These are phyloP conservation scores for Ephydatia muelleri DNA, from an alignment of 37 sponge, comb jelly and placozoan genomes.

Conservation along the genomic window DNA sequence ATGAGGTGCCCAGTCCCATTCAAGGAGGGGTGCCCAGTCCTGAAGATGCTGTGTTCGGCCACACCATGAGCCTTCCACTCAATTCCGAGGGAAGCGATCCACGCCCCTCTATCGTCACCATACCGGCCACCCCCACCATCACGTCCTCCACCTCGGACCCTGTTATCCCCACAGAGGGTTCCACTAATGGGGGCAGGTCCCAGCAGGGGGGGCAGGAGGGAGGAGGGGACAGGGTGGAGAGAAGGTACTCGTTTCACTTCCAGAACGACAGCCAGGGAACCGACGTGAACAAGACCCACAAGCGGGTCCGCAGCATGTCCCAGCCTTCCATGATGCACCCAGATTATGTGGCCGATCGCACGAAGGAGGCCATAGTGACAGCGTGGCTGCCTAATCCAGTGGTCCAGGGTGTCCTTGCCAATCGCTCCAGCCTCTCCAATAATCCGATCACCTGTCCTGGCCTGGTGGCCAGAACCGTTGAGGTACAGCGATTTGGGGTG, in stretches of 20 bases:
- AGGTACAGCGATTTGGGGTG: not conserved
- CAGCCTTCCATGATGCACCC: slow-evolving; percentile 3
- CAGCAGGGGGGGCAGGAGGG: not conserved
- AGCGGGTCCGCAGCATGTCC: not conserved
- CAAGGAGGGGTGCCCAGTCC: not conserved
- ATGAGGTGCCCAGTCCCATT: too few relatives aligned
- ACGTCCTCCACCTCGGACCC: not conserved
- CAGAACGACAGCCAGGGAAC: not conserved
- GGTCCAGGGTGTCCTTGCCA: slow-evolving; percentile 34
- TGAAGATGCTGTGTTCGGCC: not conserved
- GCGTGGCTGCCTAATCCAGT: slow-evolving; percentile 45
- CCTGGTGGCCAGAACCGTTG: slow-evolving; percentile 16
- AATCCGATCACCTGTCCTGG: slow-evolving; percentile 56
- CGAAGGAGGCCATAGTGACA: slow-evolving; percentile 16
- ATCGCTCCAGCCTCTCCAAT: not conserved
- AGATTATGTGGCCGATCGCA: slow-evolving; percentile 3
- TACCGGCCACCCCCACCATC: not conserved
- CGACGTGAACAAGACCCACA: not conserved
- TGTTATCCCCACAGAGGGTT: not conserved
- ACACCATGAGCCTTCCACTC: not conserved
- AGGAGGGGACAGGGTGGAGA: not conserved
- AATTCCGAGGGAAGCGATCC: not conserved
- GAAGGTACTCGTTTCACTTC: not conserved
- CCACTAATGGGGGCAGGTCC: not conserved
- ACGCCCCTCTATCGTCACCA: not conserved